Evolutionary conservation across 2,797 vertebrate species (phyloP), one percentile per base, ranked within the genome.

Genomic region (Knipowitschia caucasica): DNA sequence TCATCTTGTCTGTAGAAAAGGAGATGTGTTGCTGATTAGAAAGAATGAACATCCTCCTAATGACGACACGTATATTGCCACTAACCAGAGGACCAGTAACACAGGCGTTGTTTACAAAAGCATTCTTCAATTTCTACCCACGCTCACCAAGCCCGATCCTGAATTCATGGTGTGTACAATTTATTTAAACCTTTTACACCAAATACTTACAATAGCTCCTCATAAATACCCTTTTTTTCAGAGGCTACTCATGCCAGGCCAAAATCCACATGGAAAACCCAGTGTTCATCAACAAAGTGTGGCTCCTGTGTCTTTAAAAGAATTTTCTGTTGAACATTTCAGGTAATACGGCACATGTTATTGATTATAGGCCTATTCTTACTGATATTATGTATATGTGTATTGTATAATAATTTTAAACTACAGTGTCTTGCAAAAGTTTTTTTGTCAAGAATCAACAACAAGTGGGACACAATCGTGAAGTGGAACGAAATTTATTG

Each of bases 241-340:
- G 91, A 72, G 65, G 6, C 71, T 94, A 67, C 76, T 96, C 47
- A 83, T 77, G 64, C 91, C 91, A 27, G 85, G 89, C 27, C 89
- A 89, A 62, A 94, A 76, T 68, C 8, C 64, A 25, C 74, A 76
- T 0, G 40, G 4, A 33, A 23, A 7, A 20, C 4, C 4, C 11
- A 64, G 39, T 1, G 11, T 82, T 0, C 18, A 26, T 1, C 66
- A 86, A 17, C 91, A 92, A 34, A 70, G 73, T 6, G 78, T 91
- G 56, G 86, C 90, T 43, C 90, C 84, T 0, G 64, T 91, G 47
- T 94, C 94, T 5, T 78, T 99, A 38, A 95, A 95, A 72, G 94
- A 96, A 59, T 98, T 93, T 80, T 91, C 95, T 12, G 88, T 90
- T 0, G 90, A 94, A 50, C 80, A 92, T 59, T 99, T 99, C 89